Evolutionary conservation across 1,140 invertebrate genomes (phyloP).

Genomic region (Caerostris extrusa): DNA sequence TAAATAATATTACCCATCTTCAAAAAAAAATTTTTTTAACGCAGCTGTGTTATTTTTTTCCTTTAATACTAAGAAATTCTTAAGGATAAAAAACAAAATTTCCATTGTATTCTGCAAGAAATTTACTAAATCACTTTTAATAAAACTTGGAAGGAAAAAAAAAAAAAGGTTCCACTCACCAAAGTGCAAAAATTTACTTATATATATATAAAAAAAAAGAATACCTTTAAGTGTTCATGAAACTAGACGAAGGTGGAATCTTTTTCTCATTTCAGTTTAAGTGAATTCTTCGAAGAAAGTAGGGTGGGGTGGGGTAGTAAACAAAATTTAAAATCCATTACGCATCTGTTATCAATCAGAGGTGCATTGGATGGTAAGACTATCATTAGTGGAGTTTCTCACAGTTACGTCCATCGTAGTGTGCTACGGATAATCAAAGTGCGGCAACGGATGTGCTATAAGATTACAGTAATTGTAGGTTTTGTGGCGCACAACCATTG

Average conservation of each 20-base stretch:
- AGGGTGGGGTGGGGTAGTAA: not conserved
- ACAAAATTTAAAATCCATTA: slow-evolving; percentile 56
- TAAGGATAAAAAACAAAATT: not conserved
- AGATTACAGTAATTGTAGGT: slow-evolving; percentile 41
- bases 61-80: too few relatives aligned
- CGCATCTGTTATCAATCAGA: slow-evolving; percentile 25
- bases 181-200: not conserved
- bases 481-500: not conserved
- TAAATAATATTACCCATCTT: too few relatives aligned
- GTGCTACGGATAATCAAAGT: slow-evolving; percentile 11
- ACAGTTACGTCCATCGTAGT: slow-evolving; percentile 7
- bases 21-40: too few relatives aligned
- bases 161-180: not conserved
- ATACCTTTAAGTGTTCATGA: not conserved
- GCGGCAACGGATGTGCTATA: not conserved
- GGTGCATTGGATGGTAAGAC: not conserved
- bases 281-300: not conserved
- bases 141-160: not conserved
- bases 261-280: not conserved
- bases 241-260: not conserved
- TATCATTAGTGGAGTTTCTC: slow-evolving; percentile 38
- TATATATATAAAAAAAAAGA: not conserved
- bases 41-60: too few relatives aligned
- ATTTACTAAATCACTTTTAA: not conserved
- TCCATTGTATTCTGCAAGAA: not conserved